Evolutionary conservation across 2,888 invertebrate species (phyloP), one percentile per base, ranked within the genome.

Genomic region (Apantesis nais): DNA sequence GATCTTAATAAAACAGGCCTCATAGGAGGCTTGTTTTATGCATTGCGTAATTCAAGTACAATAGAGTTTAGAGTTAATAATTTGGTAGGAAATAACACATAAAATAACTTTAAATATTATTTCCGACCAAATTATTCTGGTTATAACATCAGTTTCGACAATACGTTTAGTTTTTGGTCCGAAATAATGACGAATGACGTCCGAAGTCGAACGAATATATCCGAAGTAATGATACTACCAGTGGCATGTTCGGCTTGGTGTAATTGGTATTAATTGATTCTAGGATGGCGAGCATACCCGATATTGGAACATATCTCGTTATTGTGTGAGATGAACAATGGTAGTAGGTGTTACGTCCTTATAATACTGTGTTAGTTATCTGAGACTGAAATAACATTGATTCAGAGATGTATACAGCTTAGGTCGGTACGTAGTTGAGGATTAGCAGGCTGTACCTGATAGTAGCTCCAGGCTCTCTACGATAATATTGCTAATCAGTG

Each of bases 351-450:
- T 58, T 39, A 41, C 31, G 31, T 34, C 65, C 62, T 65, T 64
- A 62, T 67, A 44, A 66, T 62, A 58, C 37, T 60, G 25, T 58
- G 58, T 19, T 48, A 71, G 62, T 62, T 67, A 44, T 19, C 34
- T 16, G 48, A 16, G n/a, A 44, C 67, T 71, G 71, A 16, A 71
- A 67, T 63, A 71, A 71, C 71, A 71, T 71, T 48, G 63, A 67
- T 64, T 60, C n/a, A 37, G 48, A 64, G 60, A 64, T 63, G 44
- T 64, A 63, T 44, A 70, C 55, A 62, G 63, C 29, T 58, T 44
- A 62, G 58, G 25, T 55, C 29, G 25, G 8, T 58, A 29, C 29
- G 14, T 55, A 4, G 25, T 14, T 29, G 16, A 58, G 58, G 62
- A 70, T 67, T 70, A 70, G 62, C 41, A 29, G 62, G 55, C 4